A percentile compares a stretch with the other conserved stretches of the same genome.
Conservation (phyloP, 2,797 vertebrate species). For the Furcifer pardalis region DNA sequence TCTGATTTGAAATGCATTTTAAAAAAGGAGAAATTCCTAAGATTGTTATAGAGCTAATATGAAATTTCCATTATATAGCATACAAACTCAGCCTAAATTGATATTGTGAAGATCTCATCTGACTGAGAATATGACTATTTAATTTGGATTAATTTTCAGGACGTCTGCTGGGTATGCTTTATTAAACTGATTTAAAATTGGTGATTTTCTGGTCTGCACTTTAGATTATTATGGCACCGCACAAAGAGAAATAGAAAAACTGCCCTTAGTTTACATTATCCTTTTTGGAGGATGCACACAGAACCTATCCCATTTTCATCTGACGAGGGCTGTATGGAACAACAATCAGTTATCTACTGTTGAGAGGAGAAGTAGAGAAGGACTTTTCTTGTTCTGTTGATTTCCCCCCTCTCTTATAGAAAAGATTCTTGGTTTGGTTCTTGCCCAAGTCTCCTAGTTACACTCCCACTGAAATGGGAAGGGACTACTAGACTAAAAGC, state of each 20-base stretch:
- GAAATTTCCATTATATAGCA: not conserved
- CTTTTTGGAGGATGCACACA: not conserved
- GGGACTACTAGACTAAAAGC: not conserved
- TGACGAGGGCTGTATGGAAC: not conserved
- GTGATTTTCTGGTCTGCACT: not conserved
- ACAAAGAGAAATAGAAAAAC: not conserved
- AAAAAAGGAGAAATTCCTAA: not conserved
- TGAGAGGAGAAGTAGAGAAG: not conserved
- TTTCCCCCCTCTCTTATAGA: not conserved
- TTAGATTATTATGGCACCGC: not conserved
- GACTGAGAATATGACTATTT: not conserved
- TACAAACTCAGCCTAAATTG: not conserved
- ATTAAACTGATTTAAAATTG: not conserved
- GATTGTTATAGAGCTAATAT: not conserved
- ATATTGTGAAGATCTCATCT: not conserved
- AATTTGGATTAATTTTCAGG: conserved; percentile 9
- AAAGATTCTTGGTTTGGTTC: not conserved
- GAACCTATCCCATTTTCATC: not conserved
- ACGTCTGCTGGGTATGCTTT: not conserved
- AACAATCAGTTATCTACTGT: not conserved
- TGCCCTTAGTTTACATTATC: no score
- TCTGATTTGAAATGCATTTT: no score
- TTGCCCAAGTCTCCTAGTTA: conserved; percentile 1
- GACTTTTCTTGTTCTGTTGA: not conserved
- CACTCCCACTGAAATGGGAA: not conserved